Conservation (phyloP, 1,140 invertebrate species). For the Holotrichia oblita region DNA sequence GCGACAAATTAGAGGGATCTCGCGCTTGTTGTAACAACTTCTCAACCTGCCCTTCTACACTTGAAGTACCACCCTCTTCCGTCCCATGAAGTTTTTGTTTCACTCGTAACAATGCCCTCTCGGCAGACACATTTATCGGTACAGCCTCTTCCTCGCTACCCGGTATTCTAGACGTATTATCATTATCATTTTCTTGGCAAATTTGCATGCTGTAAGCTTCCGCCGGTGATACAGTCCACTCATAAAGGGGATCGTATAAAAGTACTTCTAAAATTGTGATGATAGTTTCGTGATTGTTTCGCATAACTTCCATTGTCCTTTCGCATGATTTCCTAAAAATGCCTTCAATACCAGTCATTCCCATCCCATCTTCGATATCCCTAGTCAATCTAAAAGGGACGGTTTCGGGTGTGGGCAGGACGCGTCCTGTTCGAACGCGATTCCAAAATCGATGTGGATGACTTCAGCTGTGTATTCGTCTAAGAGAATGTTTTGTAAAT, state of each 20-base stretch:
- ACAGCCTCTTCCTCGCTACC: slow-evolving; percentile 46
- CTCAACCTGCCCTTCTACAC: slow-evolving; percentile 83
- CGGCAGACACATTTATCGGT: slow-evolving; percentile 66
- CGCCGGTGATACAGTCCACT: slow-evolving; percentile 78
- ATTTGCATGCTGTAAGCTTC: slow-evolving; percentile 63
- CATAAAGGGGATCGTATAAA: slow-evolving; percentile 92
- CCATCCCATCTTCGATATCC: slow-evolving; percentile 92
- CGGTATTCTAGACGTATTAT: slow-evolving; percentile 36
- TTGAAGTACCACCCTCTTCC: slow-evolving; percentile 73
- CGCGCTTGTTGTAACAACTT: slow-evolving; percentile 83
- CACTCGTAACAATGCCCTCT: slow-evolving; percentile 81
- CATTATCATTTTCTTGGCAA: slow-evolving; percentile 42
- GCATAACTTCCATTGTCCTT: slow-evolving; percentile 85
- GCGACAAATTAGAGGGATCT: slow-evolving; percentile 79
- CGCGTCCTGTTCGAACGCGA: slow-evolving; percentile 93
- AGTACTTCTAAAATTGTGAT: slow-evolving; percentile 91
- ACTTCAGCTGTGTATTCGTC: slow-evolving; percentile 89
- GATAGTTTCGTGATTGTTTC: slow-evolving; percentile 82
- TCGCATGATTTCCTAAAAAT: slow-evolving; percentile 89
- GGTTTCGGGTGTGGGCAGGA: slow-evolving; percentile 88
- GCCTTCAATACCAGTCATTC: slow-evolving; percentile 87
- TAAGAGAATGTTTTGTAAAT: slow-evolving; percentile 91
- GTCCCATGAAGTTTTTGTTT: slow-evolving; percentile 86
- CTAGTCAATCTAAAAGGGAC: slow-evolving; percentile 93
- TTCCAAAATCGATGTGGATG: slow-evolving; percentile 95